Evolutionary conservation across 2,113 vertebrate genomes (phyloP).

Genomic region (Lontra canadensis): DNA sequence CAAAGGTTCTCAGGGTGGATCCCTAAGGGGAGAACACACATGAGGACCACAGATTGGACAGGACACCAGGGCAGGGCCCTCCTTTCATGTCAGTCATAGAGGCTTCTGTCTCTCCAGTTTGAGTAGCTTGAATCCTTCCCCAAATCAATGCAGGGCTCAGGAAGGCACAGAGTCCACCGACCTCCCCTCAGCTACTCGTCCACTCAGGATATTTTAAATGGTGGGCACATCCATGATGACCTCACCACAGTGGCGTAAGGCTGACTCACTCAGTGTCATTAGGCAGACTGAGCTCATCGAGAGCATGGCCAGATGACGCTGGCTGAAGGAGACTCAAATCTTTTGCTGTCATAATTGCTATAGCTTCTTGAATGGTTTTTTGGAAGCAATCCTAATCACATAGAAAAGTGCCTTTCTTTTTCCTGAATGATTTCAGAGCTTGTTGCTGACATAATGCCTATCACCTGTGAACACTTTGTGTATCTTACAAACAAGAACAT

Average conservation of each 20-base stretch:
- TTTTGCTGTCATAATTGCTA: background rate
- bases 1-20: background rate
- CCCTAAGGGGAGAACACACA: background rate
- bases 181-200: background rate
- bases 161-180: background rate
- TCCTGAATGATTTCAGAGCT: background rate
- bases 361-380: background rate
- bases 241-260: background rate
- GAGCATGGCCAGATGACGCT: background rate
- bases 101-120: background rate
- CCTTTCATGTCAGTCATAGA: background rate
- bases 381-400: background rate
- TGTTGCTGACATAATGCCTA: background rate
- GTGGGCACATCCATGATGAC: background rate
- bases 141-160: background rate
- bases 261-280: conserved; percentile 42
- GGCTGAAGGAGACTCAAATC: conserved; percentile 7
- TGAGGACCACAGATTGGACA: background rate
- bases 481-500: background rate
- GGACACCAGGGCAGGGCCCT: background rate
- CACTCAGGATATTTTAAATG: background rate
- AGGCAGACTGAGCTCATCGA: background rate
- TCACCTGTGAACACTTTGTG: background rate
- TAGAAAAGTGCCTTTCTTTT: background rate
- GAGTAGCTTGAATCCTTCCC: background rate